Conservation (phyloP, 2,888 invertebrate genomes). For the Ennomos quercinarius region DNA sequence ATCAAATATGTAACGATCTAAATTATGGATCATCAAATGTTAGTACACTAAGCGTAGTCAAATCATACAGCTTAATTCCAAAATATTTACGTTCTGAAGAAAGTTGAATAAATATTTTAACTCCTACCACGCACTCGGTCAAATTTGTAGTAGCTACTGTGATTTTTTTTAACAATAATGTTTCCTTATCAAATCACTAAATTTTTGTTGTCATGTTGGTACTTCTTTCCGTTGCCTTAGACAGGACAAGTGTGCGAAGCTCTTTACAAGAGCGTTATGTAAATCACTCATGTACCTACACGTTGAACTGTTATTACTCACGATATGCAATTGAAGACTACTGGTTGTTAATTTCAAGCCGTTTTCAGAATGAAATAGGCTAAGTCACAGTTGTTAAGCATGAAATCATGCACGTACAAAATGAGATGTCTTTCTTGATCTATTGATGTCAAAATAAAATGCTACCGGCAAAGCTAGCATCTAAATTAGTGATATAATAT, state of each 20-base stretch:
- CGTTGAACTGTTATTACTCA: slow-evolving; percentile 16
- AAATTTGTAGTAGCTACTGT: too few species aligned
- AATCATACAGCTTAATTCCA: too few species aligned
- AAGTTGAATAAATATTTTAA: too few species aligned
- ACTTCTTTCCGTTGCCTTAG: background rate
- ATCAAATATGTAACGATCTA: too few species aligned
- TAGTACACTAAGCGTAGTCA: too few species aligned
- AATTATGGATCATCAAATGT: too few species aligned
- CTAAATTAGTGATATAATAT: too few species aligned
- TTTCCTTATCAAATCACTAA: too few species aligned
- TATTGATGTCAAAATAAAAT: background rate
- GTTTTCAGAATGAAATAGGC: slow-evolving; percentile 18
- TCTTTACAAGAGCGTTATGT: slow-evolving; percentile 24
- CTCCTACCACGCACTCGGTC: too few species aligned
- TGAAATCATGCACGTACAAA: background rate
- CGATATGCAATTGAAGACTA: slow-evolving; percentile 17
- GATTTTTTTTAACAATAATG: too few species aligned
- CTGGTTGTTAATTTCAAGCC: slow-evolving; percentile 24
- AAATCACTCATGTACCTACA: slow-evolving; percentile 22
- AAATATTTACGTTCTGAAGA: too few species aligned
- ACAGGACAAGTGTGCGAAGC: slow-evolving; percentile 6
- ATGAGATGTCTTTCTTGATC: background rate
- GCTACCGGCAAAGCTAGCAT: too few species aligned
- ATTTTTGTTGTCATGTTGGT: background rate
- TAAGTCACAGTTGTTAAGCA: slow-evolving; percentile 18